These are phyloP conservation scores for Hydrolagus colliei DNA, from an alignment of 2,797 vertebrate species.

Conservation along the genomic window DNA sequence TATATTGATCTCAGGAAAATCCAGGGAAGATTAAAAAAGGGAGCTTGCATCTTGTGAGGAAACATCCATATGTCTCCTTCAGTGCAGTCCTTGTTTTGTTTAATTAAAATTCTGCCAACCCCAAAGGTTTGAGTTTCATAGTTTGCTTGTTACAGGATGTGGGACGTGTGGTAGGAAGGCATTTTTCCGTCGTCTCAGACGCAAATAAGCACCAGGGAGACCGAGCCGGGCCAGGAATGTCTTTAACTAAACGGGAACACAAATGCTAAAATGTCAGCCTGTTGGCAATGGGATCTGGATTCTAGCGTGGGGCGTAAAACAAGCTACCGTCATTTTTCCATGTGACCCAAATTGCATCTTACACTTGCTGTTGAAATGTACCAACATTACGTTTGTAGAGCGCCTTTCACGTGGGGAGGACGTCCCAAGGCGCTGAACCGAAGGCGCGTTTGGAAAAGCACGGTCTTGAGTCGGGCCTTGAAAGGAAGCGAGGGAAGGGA, in stretches of 20 bases:
- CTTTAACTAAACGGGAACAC: background rate
- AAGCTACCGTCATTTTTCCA: no score
- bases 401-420: no score
- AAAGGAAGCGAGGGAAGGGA: no score
- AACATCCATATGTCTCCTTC: background rate
- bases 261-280: background rate
- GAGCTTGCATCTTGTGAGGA: background rate
- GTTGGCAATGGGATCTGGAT: background rate
- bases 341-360: no score
- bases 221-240: background rate
- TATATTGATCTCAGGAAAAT: background rate
- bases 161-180: no score
- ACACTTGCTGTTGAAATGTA: no score
- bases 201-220: background rate
- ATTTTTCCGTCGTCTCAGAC: background rate
- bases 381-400: no score
- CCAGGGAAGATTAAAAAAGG: background rate
- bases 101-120: background rate
- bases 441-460: no score
- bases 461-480: no score
- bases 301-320: background rate
- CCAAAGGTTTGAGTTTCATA: background rate
- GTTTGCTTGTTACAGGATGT: no score
- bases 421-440: no score
- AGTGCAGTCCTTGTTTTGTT: background rate